phyloP scores from a whole-genome alignment of 2,888 invertebrate genomes.

The Catocala sponsa region DNA sequence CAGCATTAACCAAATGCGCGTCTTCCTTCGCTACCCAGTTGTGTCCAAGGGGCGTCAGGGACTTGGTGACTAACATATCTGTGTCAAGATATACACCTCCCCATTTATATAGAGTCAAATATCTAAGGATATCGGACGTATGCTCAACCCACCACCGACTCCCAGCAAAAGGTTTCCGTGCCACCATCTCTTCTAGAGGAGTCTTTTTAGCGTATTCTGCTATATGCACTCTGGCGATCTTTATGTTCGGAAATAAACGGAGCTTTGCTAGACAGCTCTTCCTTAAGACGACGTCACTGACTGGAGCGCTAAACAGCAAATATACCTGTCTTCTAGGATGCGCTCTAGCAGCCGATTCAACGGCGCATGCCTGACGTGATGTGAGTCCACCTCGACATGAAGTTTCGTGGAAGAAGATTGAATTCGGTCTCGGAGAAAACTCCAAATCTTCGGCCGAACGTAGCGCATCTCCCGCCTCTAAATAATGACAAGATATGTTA shows the following conservation, averaged over 20 bases:
- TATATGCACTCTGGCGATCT: conserved; percentile 42
- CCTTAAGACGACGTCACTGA: conserved; percentile 18
- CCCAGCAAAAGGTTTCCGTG: conserved; percentile 75
- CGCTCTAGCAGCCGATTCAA: conserved; percentile 90
- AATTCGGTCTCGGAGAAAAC: conserved; percentile 63
- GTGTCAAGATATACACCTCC: conserved; percentile 93
- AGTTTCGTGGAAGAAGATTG: conserved; percentile 91
- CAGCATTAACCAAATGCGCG: conserved; percentile 89
- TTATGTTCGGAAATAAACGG: conserved; percentile 24
- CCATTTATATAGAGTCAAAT: conserved; percentile 91
- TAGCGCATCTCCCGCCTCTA: conserved; percentile 41
- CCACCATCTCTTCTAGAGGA: conserved; percentile 87
- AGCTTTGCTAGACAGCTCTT: conserved; percentile 31
- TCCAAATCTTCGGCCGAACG: conserved; percentile 49
- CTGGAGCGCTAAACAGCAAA: conserved; percentile 74
- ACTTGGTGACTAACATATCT: conserved; percentile 91
- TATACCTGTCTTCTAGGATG: conserved; percentile 88
- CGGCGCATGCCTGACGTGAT: conserved; percentile 90
- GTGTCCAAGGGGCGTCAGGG: conserved; percentile 82
- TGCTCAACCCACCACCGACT: conserved; percentile 85
- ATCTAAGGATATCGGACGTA: conserved; percentile 90
- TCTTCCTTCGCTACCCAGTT: conserved; percentile 89
- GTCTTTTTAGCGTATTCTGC: conserved; percentile 84
- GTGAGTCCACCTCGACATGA: conserved; percentile 87
- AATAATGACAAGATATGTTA: conserved; percentile 36